These are phyloP conservation scores for Danio albolineatus DNA, from an alignment of 2,797 vertebrate species.

Conservation along the genomic window DNA sequence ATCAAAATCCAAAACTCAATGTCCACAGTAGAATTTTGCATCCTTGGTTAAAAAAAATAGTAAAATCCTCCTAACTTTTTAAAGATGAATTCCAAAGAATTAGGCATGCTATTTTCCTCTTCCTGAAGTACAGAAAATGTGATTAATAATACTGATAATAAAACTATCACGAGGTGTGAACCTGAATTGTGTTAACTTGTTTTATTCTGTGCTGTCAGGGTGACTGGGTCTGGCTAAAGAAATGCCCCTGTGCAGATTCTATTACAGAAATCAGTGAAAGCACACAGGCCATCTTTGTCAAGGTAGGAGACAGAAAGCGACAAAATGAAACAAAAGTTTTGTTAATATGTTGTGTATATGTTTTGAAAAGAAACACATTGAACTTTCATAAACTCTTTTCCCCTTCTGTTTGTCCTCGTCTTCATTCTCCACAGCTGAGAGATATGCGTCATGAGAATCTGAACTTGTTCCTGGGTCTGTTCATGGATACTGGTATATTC, in stretches of 20 bases:
- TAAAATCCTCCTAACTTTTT: background rate
- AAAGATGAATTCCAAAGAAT: background rate
- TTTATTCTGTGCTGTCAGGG: conserved; percentile 75
- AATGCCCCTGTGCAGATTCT: conserved; percentile 76
- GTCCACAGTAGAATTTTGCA: too few relatives aligned
- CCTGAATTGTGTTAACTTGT: background rate
- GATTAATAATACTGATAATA: too few relatives aligned
- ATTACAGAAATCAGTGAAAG: conserved; percentile 69
- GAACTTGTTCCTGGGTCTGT: conserved; percentile 90
- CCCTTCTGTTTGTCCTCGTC: background rate
- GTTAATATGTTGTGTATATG: background rate
- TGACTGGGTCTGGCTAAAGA: conserved; percentile 97
- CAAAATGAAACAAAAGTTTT: background rate
- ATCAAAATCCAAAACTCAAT: too few relatives aligned
- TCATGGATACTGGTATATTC: conserved; percentile 84
- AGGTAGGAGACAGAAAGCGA: conserved; percentile 72
- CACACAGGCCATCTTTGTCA: conserved; percentile 83
- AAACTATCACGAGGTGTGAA: background rate
- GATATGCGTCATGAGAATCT: conserved; percentile 95
- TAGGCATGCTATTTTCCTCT: background rate
- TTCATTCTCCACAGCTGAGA: conserved; percentile 77
- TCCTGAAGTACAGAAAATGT: background rate
- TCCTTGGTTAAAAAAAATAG: too few relatives aligned
- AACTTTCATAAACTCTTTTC: background rate
- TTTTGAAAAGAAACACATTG: background rate